Evolutionary conservation across 2,888 invertebrate species (phyloP), one percentile per base, ranked within the genome.

Genomic region (Xanthostigma xanthostigma): DNA sequence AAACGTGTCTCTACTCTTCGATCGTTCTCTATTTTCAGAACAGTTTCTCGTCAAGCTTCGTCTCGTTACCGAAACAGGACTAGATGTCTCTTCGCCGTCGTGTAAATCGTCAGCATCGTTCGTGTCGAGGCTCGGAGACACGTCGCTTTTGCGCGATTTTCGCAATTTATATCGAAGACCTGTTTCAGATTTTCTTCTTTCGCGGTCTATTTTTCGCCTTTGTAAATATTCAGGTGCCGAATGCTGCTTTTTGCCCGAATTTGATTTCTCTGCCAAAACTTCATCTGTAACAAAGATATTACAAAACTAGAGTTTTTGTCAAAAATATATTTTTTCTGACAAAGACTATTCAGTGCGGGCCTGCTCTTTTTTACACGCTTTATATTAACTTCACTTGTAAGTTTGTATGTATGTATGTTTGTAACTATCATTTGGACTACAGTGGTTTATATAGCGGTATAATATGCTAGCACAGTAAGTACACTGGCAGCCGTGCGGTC

Each of bases 201-300:
- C 81, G 44, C 80, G 71, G 56, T 83, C 83, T 47, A 82, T 72
- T 62, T 88, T 87, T 34, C 92, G 73, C 55, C 86, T 81, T 62
- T 94, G 92, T 51, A 93, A 71, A 65, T 94, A 94, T 57, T 92
- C 91, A 0, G 93, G 93, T 0, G 91, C 90, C 33, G 86, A 84
- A 47, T 84, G 75, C 57, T 84, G 84, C 57, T 84, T 82, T 52
- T 72, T 72, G 5, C 72, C 60, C 50, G 67, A 69, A 56, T 70
- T 71, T 0, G 73, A 75, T 62, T 76, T 79, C 54, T 81, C 80
- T 14, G 75, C 75, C 52, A 75, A 57, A 55, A 76, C 73, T 56
- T 79, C 79, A 64, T 79, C 80, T 79, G 65, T 1, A 68, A 69
- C 42, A 43, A 46, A 39, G 45, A 33, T 17, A 17, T 17, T 17